Evolutionary conservation across 2,113 vertebrate species (phyloP), one percentile per base, ranked within the genome.

Genomic region (Agelaius phoeniceus): DNA sequence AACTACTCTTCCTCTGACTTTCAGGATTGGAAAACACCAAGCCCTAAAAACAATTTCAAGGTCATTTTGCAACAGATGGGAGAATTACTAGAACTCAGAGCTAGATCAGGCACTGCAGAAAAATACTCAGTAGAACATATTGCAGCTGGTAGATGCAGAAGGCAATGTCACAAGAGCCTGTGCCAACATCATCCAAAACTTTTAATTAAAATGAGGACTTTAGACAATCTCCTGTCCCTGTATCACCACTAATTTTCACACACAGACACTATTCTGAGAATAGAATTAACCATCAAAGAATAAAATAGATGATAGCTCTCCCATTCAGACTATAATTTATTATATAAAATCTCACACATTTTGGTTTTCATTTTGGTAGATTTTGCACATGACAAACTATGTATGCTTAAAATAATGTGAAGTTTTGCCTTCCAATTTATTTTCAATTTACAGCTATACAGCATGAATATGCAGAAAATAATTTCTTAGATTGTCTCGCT

Each of bases 181-280:
- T 85, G 93, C 91, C 94, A 96, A 93, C 57, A 33, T 54, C 84
- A 58, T 66, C 66, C 69, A 67, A 79, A 93, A 94, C 76, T 97
- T 95, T 94, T 95, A 96, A 97, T 95, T 96, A 96, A 96, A 97
- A 95, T 49, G 62, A 73, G 46, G 77, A 67, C 43, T 91, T 93
- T 35, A 72, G 81, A 97, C 78, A 89, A 77, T 62, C 69, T 94
- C 67, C 67, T 55, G 84, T 87, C 78, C 61, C 71, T 55, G 41
- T n/a, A 90, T 80, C 63, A 39, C 55, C 68, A 73, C 67, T 92
- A 85, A 74, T 35, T 90, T 88, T 74, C 85, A 90, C 72, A 83
- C 43, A 84, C 6, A 27, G 72, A 92, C 33, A 39, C 23, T 57
- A 84, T 55, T 90, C 79, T 63, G 63, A 94, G 51, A 90, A 74